phyloP scores from a whole-genome alignment of 2,888 invertebrate genomes.

The Ormia ochracea region DNA sequence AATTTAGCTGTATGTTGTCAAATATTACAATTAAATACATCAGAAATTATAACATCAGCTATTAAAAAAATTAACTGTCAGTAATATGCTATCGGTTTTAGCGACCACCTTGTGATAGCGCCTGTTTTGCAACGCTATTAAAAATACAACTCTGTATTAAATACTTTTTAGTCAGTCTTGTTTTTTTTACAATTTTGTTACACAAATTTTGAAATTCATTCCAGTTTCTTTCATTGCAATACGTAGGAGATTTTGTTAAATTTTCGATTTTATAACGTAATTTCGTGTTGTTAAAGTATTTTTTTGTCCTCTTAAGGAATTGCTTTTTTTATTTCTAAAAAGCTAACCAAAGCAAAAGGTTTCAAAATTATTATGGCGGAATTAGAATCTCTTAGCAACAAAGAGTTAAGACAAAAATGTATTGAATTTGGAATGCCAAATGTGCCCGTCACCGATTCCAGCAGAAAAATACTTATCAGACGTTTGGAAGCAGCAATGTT shows the following conservation, averaged over 20 bases:
- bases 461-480: conserved; percentile 71
- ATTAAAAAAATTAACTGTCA: too few relatives aligned
- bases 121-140: too few relatives aligned
- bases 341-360: too few relatives aligned
- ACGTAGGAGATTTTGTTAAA: conserved; percentile 29
- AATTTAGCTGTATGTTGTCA: too few relatives aligned
- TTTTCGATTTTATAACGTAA: not conserved
- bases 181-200: too few relatives aligned
- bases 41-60: too few relatives aligned
- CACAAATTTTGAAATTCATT: conserved; percentile 60
- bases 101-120: too few relatives aligned
- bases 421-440: conserved; percentile 72
- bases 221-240: conserved; percentile 19
- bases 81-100: too few relatives aligned
- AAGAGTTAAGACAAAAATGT: conserved; percentile 70
- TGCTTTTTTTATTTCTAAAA: not conserved
- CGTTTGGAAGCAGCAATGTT: conserved; percentile 69
- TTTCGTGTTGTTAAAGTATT: conserved; percentile 25
- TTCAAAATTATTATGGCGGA: too few relatives aligned
- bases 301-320: not conserved
- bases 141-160: conserved; percentile 45
- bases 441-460: conserved; percentile 74
- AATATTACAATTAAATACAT: too few relatives aligned
- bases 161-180: too few relatives aligned
- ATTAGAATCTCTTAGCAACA: conserved; percentile 71